Evolutionary conservation across 2,888 invertebrate species (phyloP).

Genomic region (Strigamia transsilvanica): DNA sequence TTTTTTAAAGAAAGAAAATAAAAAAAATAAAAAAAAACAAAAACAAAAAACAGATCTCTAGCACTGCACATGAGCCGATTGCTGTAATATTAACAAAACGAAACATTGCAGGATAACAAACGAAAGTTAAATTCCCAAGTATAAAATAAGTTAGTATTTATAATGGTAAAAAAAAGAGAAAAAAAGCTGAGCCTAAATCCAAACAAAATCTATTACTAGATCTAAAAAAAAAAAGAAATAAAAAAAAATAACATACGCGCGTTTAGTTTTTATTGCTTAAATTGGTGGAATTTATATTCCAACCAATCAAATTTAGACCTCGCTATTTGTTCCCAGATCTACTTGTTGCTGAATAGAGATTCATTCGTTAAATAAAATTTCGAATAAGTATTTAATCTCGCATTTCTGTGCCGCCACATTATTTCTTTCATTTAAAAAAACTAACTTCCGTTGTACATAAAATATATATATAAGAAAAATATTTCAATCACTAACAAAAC

Average conservation of each 20-base stretch:
- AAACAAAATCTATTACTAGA: slow-evolving; percentile 12
- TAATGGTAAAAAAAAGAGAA: slow-evolving; percentile 13
- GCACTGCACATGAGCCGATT: slow-evolving; percentile 24
- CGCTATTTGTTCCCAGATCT: slow-evolving; percentile 26
- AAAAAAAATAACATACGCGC: slow-evolving; percentile 20
- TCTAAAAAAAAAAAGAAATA: neutral
- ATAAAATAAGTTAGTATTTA: slow-evolving; percentile 45
- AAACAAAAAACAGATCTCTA: neutral
- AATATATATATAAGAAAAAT: slow-evolving; percentile 24
- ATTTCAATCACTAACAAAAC: slow-evolving; percentile 35
- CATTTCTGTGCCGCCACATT: neutral
- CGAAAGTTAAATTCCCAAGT: slow-evolving; percentile 42
- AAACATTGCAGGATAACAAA: slow-evolving; percentile 48
- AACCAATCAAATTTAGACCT: neutral
- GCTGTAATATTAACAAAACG: slow-evolving; percentile 37
- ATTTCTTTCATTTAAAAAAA: neutral
- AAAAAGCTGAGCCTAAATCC: slow-evolving; percentile 41
- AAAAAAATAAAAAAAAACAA: too few species aligned
- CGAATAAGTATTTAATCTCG: slow-evolving; percentile 14
- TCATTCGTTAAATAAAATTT: slow-evolving; percentile 10
- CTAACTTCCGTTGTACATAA: slow-evolving; percentile 28
- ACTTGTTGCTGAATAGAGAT: slow-evolving; percentile 8
- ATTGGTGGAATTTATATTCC: neutral
- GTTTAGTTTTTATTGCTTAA: slow-evolving; percentile 4
- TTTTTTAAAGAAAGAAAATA: neutral